Percentiles rank a stretch among this genome's conserved stretches.
Evolutionary conservation across 1,140 invertebrate species (phyloP).

Genomic region (Micrasema longulum): DNA sequence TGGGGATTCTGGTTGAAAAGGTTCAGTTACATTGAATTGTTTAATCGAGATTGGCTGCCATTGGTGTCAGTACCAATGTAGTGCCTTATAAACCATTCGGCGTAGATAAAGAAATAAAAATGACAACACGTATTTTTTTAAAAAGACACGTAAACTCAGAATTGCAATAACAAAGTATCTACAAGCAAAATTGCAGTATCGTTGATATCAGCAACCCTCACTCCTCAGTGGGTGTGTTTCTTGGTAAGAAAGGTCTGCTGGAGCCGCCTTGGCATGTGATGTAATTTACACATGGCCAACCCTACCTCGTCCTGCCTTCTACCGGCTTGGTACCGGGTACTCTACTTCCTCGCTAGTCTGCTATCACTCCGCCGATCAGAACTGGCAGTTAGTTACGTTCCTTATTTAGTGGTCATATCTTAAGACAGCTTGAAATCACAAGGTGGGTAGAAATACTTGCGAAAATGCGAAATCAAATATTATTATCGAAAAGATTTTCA

Average conservation of each 20-base stretch:
- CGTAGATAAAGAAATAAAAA: too few relatives aligned
- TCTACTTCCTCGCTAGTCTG: not conserved
- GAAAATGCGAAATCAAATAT: too few relatives aligned
- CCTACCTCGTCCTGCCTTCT: conserved; percentile 21
- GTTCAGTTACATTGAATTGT: too few relatives aligned
- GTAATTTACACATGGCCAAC: conserved; percentile 34
- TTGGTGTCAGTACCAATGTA: too few relatives aligned
- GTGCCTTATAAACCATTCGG: too few relatives aligned
- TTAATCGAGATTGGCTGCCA: too few relatives aligned
- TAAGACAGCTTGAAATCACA: conserved; percentile 14
- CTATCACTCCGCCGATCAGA: conserved; percentile 32
- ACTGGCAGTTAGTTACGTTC: conserved; percentile 31
- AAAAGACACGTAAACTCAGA: too few relatives aligned
- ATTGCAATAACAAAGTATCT: too few relatives aligned
- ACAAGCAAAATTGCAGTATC: too few relatives aligned
- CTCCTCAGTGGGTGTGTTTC: conserved; percentile 35
- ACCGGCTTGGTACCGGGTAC: not conserved
- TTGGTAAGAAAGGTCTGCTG: conserved; percentile 44
- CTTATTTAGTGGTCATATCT: conserved; percentile 37
- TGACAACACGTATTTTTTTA: too few relatives aligned
- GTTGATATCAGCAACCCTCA: conserved; percentile 22
- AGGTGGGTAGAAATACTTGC: conserved; percentile 20
- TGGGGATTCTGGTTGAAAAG: too few relatives aligned
- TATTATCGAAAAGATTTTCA: too few relatives aligned
- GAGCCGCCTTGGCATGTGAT: conserved; percentile 37